These are phyloP conservation scores for Apodemus agrarius DNA, from an alignment of 2,797 vertebrate genomes.

Conservation along the genomic window DNA sequence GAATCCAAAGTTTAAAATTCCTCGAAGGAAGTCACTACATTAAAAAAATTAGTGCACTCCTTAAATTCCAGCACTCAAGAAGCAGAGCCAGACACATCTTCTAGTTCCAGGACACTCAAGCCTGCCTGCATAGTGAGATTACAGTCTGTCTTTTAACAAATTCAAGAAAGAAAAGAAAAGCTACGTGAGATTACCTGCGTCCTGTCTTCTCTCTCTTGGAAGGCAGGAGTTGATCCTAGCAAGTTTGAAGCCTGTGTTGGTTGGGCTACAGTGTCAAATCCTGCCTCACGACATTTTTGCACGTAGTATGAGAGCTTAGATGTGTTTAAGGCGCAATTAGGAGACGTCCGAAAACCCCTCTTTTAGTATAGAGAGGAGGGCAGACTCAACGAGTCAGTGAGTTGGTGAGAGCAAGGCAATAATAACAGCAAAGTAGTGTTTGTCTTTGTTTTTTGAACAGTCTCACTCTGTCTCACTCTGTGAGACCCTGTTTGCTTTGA, in stretches of 20 bases:
- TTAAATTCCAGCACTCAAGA: background rate
- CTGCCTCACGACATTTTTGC: background rate
- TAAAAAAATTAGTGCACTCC: background rate
- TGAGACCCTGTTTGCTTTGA: background rate
- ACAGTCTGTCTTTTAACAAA: background rate
- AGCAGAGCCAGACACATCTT: background rate
- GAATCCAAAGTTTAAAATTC: background rate
- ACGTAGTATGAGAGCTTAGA: background rate
- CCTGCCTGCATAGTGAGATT: background rate
- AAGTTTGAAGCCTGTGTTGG: background rate
- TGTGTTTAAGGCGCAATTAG: background rate
- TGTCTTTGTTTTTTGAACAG: background rate
- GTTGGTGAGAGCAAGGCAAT: background rate
- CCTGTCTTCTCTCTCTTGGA: too few species aligned
- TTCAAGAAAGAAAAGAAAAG: background rate
- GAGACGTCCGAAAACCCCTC: too few species aligned
- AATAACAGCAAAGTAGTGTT: background rate
- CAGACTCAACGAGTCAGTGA: background rate
- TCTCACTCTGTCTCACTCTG: background rate
- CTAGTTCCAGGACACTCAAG: background rate
- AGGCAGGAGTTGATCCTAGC: background rate
- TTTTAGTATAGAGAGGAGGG: background rate
- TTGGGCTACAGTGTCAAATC: background rate
- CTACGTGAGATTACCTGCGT: background rate
- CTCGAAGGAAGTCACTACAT: background rate